Evolutionary conservation across 2,888 invertebrate species (phyloP), one percentile per base, ranked within the genome.

Genomic region (Agrochola circellaris): DNA sequence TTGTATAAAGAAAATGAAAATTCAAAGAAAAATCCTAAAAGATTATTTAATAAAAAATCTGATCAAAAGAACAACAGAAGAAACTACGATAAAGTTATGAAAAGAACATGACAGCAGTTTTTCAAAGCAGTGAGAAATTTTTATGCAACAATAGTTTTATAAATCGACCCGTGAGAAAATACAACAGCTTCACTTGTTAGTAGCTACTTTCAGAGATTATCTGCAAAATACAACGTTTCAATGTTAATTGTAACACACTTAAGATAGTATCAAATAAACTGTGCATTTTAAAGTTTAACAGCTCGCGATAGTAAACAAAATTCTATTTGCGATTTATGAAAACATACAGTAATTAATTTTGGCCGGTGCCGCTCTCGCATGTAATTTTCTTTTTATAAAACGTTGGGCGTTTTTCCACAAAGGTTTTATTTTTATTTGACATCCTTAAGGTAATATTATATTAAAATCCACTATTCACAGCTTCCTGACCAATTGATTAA

Each of bases 181-280:
- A 69, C 58, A 64, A 65, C 17, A 48, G 17, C 8, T 34, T 3
- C 7, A 51, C 60, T 54, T 56, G 60, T 58, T 69, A 68, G 8
- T 20, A 34, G 34, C 34, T 34, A 34, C 34, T 34, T 45, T 77
- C 68, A 73, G 62, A 72, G 60, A 80, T 78, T 48, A 60, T 69
- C 71, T 74, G 75, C 30, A 80, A 77, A 77, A 65, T 75, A 71
- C 66, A 68, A 17, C 60, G 74, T 61, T 77, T 69, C 60, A 84
- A 82, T 80, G 85, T 75, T 77, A 77, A 84, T 77, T 84, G 56
- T 71, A 77, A 30, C 71, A 30, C 71, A 79, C n/a, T 76, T 56
- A 75, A 72, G 74, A 83, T 86, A 70, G 11, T 20, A 80, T 80
- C 80, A 80, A 66, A 74, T 80, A 74, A 80, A 74, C 60, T 60